phyloP scores from a whole-genome alignment of 2,797 vertebrate genomes.

The Sebastes melanostomus region DNA sequence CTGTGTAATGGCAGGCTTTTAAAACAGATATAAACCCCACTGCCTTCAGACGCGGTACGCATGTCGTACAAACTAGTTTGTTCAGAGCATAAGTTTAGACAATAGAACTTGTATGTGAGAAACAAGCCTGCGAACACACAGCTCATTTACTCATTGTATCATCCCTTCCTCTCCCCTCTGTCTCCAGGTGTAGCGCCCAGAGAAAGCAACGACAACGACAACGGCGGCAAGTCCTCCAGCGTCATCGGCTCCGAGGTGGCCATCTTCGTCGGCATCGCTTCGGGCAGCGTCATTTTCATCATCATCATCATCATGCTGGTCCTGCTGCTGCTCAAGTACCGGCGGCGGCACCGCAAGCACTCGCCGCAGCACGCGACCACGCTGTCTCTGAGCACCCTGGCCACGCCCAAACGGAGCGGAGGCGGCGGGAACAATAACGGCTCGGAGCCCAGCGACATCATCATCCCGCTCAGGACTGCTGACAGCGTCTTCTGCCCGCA shows the following conservation, averaged over 20 bases:
- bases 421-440: conserved; percentile 91
- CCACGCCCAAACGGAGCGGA: conserved; percentile 92
- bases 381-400: conserved; percentile 96
- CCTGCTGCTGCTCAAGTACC: conserved; percentile 95
- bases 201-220: conserved; percentile 60
- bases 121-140: neutral
- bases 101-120: neutral
- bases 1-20: too few species aligned
- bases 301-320: conserved; percentile 99
- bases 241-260: conserved; percentile 95
- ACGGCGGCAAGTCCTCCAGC: conserved; percentile 83
- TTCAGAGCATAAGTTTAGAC: neutral
- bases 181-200: conserved; percentile 55
- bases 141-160: neutral
- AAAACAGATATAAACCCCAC: neutral
- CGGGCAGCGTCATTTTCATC: conserved; percentile 97
- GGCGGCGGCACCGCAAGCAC: conserved; percentile 96
- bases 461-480: conserved; percentile 98
- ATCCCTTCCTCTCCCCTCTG: neutral
- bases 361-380: conserved; percentile 93
- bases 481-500: conserved; percentile 99
- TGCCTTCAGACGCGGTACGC: neutral
- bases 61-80: neutral
- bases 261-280: conserved; percentile 96
- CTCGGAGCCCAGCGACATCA: conserved; percentile 99